Percentiles rank a stretch among this genome's conserved stretches.
Conservation (phyloP, 2,797 vertebrate genomes). For the Astyanax mexicanus region DNA sequence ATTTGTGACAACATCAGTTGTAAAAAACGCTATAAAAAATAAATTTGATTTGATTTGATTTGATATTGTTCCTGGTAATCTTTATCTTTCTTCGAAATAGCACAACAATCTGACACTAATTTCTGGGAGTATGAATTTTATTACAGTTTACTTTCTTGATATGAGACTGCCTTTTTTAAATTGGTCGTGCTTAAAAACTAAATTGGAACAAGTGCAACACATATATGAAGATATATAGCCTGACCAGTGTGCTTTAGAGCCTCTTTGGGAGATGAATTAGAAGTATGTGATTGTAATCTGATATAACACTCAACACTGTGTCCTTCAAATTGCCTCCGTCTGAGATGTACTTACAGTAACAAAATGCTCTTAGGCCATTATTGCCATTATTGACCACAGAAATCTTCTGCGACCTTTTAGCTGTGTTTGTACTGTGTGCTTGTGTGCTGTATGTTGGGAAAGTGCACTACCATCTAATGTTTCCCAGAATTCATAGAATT, state of each 20-base stretch:
- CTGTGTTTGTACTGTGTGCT: background rate
- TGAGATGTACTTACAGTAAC: background rate
- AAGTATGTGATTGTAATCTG: background rate
- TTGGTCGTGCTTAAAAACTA: too few relatives aligned
- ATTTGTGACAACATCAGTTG: too few relatives aligned
- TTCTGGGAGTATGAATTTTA: too few relatives aligned
- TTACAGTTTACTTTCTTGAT: too few relatives aligned
- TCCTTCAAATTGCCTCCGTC: background rate
- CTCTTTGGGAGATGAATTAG: background rate
- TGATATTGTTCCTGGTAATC: too few relatives aligned
- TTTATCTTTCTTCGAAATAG: too few relatives aligned
- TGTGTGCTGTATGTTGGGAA: background rate
- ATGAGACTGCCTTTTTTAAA: too few relatives aligned
- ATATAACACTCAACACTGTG: background rate
- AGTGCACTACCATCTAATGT: background rate
- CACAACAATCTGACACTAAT: too few relatives aligned
- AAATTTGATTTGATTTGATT: too few relatives aligned
- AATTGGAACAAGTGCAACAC: too few relatives aligned
- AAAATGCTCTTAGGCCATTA: background rate
- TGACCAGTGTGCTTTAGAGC: background rate
- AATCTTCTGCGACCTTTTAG: background rate
- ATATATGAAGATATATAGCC: too few relatives aligned
- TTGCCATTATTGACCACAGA: constrained; percentile 18
- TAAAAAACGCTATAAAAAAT: too few relatives aligned
- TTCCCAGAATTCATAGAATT: background rate